Evolutionary conservation across 2,113 vertebrate genomes (phyloP), one percentile per base, ranked within the genome.

Genomic region (Pampusana beccarii): DNA sequence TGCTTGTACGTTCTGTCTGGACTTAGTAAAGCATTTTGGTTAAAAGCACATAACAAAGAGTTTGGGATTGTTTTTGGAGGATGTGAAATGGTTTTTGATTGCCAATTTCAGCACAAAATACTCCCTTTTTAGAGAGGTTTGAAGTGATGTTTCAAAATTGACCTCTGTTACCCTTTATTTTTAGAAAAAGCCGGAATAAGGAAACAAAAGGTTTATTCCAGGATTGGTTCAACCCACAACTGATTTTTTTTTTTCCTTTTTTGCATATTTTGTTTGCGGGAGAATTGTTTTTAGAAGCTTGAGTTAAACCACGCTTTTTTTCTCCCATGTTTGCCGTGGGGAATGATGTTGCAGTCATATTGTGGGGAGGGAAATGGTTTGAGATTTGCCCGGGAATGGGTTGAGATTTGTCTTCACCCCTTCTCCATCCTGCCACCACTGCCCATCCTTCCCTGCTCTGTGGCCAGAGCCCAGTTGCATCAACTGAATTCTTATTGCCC

Each of bases 21-120:
- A 87, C 54, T 92, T 56, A 91, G 80, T 33, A 92, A 92, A 95
- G 92, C 73, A 75, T 92, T 95, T 90, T 72, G 81, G 90, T 58
- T 91, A 94, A 94, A 94, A 94, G 66, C 90, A 87, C 24, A 24
- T 38, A 75, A 81, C 58, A 72, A 89, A 80, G 36, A 71, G 20
- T 57, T 36, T 25, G 67, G 50, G 56, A 17, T 33, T 20, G 60
- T 67, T 74, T 71, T 24, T 11, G 5, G 66, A 82, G 40, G 84
- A 57, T 53, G 34, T 62, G 34, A 90, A 95, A 80, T 80, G 29
- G n/a, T 56, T 80, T 95, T 88, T 93, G 88, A 92, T 93, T 86
- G 71, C 77, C 87, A 80, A 36, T 80, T 86, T 62, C 65, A 80
- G 77, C 73, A 64, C 38, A 74, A 91, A 93, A 81, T 51, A 26